Evolutionary conservation across 2,113 vertebrate genomes (phyloP).

Genomic region (Platycercus adscitus): DNA sequence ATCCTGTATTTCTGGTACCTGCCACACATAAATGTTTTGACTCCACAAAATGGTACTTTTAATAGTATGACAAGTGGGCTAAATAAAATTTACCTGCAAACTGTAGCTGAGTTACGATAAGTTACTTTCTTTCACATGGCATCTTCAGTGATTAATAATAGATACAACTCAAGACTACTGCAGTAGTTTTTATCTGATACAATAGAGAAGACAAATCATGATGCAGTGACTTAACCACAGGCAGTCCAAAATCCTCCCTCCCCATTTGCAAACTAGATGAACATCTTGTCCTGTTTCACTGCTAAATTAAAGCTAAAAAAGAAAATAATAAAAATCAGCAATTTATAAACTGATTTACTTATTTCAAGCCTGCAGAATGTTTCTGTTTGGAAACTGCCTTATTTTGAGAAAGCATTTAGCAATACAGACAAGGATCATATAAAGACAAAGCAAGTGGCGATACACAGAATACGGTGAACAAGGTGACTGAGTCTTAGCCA

Average conservation of each 20-base stretch:
- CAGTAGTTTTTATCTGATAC: not conserved
- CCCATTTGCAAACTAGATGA: not conserved
- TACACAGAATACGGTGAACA: not conserved
- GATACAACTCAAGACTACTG: fast-evolving
- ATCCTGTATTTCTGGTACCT: not conserved
- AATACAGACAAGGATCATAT: not conserved
- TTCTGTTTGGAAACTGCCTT: not conserved
- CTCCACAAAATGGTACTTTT: not conserved
- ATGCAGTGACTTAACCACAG: not conserved
- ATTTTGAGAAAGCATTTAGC: not conserved
- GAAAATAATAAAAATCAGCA: not conserved
- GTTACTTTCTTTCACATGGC: not conserved
- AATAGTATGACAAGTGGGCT: not conserved
- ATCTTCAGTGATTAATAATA: not conserved
- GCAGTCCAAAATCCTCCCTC: not conserved
- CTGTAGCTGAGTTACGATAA: not conserved
- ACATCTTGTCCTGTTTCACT: not conserved
- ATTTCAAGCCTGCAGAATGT: not conserved
- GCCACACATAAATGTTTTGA: not conserved
- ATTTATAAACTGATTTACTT: not conserved
- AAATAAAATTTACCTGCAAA: not conserved
- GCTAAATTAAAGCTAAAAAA: not conserved
- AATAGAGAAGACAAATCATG: not conserved
- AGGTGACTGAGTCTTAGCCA: not conserved
- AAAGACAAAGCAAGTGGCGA: not conserved